Base-by-base conservation (phyloP, 2,888 invertebrate genomes). In the Petrolisthes manimaculis region DNA sequence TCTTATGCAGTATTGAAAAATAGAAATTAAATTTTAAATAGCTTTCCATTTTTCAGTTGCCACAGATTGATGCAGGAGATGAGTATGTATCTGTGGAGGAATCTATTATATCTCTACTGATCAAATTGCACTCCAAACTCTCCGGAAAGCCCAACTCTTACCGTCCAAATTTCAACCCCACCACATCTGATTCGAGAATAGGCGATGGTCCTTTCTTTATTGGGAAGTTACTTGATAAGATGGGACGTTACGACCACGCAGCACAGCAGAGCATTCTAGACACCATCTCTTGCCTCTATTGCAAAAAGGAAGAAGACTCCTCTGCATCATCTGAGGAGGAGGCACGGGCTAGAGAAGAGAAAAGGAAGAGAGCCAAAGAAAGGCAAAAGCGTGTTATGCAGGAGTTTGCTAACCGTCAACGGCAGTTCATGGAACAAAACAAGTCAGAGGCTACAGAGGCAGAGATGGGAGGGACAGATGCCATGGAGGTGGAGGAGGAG, bases 201-300 rank as follows among this genome's bases (percentile, higher is more conserved):
- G 98, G 98, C 4, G 97, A 98, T 93, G 98, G 98, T 0, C 96
- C 97, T 0, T 96, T 95, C 93, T 98, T 97, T 93, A 95, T 98
- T 91, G 96, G 96, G 0, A 95, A 95, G 92, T 94, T 98, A 89
- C 93, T 98, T 90, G 95, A 95, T 84, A 96, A 96, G 93, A 95
- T 97, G 75, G 90, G 90, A 14, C 86, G 88, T 6, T 71, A 88
- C 14, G 90, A 90, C 53, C 55, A 74, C 75, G 74, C 84, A n/a
- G 85, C 83, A 18, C 69, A 55, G 74, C 82, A 90, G 21, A 69
- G 86, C 37, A 90, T 90, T 21, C 53, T 88, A 37, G 88, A 90
- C 54, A 90, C 87, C 56, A 83, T 89, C 61, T 86, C 88, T 4
- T 77, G 77, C 14, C 80, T 90, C 1, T 85, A 85, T 37, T 71